Conservation (phyloP, 1,140 invertebrate genomes). For the Thaumatotibia leucotreta region DNA sequence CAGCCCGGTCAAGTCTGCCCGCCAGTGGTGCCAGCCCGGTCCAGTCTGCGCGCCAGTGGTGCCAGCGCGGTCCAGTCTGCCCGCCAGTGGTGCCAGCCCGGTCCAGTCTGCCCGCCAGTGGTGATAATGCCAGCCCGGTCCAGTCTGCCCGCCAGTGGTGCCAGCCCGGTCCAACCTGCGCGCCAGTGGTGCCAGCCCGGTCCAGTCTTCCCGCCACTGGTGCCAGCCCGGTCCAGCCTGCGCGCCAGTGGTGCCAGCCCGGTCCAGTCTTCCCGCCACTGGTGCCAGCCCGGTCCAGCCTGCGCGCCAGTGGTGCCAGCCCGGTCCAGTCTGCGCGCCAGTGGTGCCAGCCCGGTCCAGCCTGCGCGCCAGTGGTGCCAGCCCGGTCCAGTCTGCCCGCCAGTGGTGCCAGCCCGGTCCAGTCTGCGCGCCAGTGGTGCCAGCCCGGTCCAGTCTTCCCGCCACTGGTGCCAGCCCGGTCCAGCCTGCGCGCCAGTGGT, state of each 20-base stretch:
- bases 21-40: background rate
- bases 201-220: background rate
- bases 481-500: background rate
- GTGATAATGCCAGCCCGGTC: no score
- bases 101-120: background rate
- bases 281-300: background rate
- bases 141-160: no score
- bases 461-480: background rate
- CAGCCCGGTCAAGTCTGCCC: no score
- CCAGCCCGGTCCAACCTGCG: no score
- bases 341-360: background rate
- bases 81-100: background rate
- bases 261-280: background rate
- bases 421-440: background rate
- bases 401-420: background rate
- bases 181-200: no score
- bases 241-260: background rate
- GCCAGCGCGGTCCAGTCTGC: background rate
- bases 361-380: background rate
- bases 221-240: background rate
- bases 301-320: no score
- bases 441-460: background rate
- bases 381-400: background rate
- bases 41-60: background rate
- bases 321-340: background rate